phyloP scores from a whole-genome alignment of 1,140 invertebrate species.

The Cryptotermes secundus region DNA sequence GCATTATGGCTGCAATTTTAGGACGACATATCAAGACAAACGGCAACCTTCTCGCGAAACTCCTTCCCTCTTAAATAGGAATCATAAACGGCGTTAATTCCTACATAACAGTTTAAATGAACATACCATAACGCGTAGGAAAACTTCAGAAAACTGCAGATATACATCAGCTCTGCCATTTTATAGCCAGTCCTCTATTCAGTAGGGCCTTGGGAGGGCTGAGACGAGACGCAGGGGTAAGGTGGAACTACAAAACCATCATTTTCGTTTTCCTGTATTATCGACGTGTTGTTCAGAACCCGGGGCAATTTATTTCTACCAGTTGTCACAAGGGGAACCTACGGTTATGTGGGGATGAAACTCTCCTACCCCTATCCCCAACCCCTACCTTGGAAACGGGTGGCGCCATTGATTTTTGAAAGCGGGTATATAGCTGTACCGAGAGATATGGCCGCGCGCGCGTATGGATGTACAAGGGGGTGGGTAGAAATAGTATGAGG shows the following conservation, averaged over 20 bases:
- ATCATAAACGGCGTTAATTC: neutral
- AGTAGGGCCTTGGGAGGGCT: neutral
- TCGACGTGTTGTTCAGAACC: slow-evolving; percentile 36
- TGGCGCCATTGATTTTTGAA: slow-evolving; percentile 40
- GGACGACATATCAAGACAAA: neutral
- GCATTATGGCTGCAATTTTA: neutral
- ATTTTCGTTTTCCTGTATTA: slow-evolving; percentile 34
- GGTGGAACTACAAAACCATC: slow-evolving; percentile 23
- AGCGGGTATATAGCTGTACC: slow-evolving; percentile 22
- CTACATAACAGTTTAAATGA: neutral
- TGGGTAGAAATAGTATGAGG: neutral
- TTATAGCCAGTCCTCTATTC: neutral
- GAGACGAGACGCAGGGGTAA: slow-evolving; percentile 17
- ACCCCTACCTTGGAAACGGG: slow-evolving; percentile 27
- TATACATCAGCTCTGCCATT: neutral
- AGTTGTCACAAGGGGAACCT: slow-evolving; percentile 34
- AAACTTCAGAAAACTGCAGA: neutral
- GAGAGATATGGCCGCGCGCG: neutral
- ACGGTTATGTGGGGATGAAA: neutral
- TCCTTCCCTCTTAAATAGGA: too few species aligned
- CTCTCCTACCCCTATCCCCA: neutral
- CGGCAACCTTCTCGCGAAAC: neutral
- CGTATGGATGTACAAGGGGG: neutral
- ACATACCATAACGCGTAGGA: neutral
- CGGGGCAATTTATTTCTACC: slow-evolving; percentile 36